Base-by-base conservation (phyloP, 2,888 invertebrate genomes). In the Corbicula japonica region DNA sequence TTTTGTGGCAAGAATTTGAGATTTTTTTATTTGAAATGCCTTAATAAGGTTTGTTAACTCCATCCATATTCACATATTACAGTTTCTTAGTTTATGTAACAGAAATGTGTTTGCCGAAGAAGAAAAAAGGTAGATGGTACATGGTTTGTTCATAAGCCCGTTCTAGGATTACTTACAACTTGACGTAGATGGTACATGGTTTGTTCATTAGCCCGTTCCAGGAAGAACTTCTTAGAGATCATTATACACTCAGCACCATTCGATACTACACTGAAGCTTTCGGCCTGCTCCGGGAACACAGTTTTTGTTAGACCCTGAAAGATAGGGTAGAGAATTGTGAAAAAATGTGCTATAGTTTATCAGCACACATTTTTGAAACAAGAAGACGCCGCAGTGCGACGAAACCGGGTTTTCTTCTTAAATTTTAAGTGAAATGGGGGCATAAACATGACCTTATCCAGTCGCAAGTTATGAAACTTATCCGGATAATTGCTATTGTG, bases 201-300 rank as follows among this genome's bases (percentile, higher is more conserved):
- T 18, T 85, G 71, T 44, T 90, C 89, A 15, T 76, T 84, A n/a
- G 89, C 86, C 46, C 88, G 86, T 30, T 91, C 89, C 62, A 87
- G 56, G 76, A 91, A 92, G 75, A 91, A 87, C 52, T 88, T 88
- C 79, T 92, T 92, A 38, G 91, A 89, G 38, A 92, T 88, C 84
- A 92, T 89, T 23, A 92, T 86, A 73, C 91, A 91, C 81, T 92
- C 92, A 35, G 92, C 91, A 15, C 92, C 92, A 75, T 92, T 92
- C 61, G 91, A 91, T 34, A 92, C 88, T 1, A 92, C 83, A 32
- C 90, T 90, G 54, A 92, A 80, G 56, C 88, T 90, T 10, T 91
- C 89, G n/a, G 91, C 90, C 78, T 90, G 90, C 18, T 91, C 90
- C 1, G 84, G 86, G 68, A 88, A 90, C n/a, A 92, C 80, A 30